These are phyloP conservation scores for Archips xylosteana DNA, from an alignment of 2,888 invertebrate species.

Conservation along the genomic window DNA sequence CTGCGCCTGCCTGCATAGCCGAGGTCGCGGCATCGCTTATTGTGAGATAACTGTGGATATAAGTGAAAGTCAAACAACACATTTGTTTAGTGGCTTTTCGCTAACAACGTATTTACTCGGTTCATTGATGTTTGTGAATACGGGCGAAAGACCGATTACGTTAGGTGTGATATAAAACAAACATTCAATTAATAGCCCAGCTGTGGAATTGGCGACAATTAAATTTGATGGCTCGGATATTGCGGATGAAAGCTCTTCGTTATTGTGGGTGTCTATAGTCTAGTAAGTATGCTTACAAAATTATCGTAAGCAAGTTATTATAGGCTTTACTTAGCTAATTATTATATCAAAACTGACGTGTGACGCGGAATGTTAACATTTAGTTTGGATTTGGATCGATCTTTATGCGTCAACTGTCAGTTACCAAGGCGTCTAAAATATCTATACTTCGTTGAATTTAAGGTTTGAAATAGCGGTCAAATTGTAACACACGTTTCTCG, in stretches of 20 bases:
- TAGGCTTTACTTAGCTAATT: too few relatives aligned
- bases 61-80: conserved; percentile 53
- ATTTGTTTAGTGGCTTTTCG: conserved; percentile 48
- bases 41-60: conserved; percentile 42
- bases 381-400: too few relatives aligned
- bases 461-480: too few relatives aligned
- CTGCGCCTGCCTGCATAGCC: not conserved
- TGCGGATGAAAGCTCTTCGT: not conserved
- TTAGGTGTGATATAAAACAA: conserved; percentile 30
- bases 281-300: not conserved
- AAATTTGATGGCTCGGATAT: conserved; percentile 5
- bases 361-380: too few relatives aligned
- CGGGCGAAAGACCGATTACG: conserved; percentile 33
- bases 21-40: conserved; percentile 18
- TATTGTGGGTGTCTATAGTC: not conserved
- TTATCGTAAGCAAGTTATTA: not conserved
- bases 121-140: conserved; percentile 37
- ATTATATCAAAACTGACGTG: too few relatives aligned
- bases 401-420: too few relatives aligned
- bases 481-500: too few relatives aligned
- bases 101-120: conserved; percentile 46
- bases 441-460: too few relatives aligned
- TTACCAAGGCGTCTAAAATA: too few relatives aligned
- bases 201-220: conserved; percentile 3
- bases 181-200: conserved; percentile 19